Percentiles rank a stretch among this genome's conserved stretches.
Evolutionary conservation across 2,797 vertebrate genomes (phyloP).

Genomic region (Dendrocincla fuliginosa): DNA sequence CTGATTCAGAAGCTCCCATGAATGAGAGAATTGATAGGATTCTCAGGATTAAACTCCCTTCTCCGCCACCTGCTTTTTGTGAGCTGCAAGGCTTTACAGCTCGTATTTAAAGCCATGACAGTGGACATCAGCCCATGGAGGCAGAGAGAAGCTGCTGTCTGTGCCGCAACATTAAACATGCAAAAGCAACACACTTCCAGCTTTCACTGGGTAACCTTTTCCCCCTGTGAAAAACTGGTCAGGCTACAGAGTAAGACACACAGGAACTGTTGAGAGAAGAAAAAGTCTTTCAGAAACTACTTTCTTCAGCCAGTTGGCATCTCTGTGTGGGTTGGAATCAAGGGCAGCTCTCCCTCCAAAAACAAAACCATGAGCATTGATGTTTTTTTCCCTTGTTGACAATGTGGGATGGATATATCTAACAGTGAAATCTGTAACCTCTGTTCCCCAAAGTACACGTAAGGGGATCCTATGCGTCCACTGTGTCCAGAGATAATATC

Average conservation of each 20-base stretch:
- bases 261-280: background rate
- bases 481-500: background rate
- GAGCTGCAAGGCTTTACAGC: background rate
- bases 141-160: background rate
- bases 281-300: background rate
- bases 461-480: background rate
- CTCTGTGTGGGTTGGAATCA: background rate
- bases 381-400: background rate
- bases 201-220: background rate
- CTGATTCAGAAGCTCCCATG: background rate
- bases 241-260: background rate
- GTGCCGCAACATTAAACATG: background rate
- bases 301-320: background rate
- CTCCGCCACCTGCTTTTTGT: background rate
- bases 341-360: background rate
- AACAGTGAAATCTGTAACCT: background rate
- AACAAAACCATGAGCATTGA: background rate
- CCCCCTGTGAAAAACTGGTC: background rate
- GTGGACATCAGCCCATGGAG: background rate
- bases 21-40: background rate
- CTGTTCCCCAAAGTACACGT: background rate
- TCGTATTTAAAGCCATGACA: fast-evolving
- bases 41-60: background rate
- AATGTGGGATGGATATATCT: background rate
- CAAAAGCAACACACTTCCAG: background rate